Conservation (phyloP, 1,140 invertebrate species). For the Halesus radiatus region DNA sequence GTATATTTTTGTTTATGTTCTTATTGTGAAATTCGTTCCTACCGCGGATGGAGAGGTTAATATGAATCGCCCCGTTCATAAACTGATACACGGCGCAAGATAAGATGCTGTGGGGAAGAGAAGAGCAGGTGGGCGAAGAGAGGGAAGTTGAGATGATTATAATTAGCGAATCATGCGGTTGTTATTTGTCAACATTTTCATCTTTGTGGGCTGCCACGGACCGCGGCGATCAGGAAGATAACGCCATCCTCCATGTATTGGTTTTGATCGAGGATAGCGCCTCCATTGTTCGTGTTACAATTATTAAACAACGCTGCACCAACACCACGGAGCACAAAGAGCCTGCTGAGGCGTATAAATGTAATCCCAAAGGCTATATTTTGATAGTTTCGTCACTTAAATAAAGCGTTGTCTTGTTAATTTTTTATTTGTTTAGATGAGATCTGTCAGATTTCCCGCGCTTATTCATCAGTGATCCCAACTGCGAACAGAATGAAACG, state of each 20-base stretch:
- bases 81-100: conserved; percentile 24
- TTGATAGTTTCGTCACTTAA: not conserved
- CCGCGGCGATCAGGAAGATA: conserved; percentile 17
- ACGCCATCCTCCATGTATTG: not conserved
- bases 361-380: not conserved
- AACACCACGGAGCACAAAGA: conserved; percentile 18
- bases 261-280: conserved; percentile 23
- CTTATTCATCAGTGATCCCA: conserved; percentile 1
- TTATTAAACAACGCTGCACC: conserved; percentile 23
- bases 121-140: not conserved
- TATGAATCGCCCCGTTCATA: conserved; percentile 21
- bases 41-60: conserved; percentile 4
- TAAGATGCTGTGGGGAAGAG: not conserved
- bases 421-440: not conserved
- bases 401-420: not conserved
- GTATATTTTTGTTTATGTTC: not conserved
- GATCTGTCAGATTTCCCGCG: conserved; percentile 18
- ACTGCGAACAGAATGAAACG: not conserved
- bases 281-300: conserved; percentile 37
- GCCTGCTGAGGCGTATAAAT: not conserved
- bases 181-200: conserved; percentile 43
- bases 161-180: conserved; percentile 43
- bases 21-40: not conserved
- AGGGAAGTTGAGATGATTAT: conserved; percentile 21
- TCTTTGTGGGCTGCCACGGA: conserved; percentile 27